phyloP scores from a whole-genome alignment of 2,113 vertebrate species.

The Mesocricetus auratus region DNA sequence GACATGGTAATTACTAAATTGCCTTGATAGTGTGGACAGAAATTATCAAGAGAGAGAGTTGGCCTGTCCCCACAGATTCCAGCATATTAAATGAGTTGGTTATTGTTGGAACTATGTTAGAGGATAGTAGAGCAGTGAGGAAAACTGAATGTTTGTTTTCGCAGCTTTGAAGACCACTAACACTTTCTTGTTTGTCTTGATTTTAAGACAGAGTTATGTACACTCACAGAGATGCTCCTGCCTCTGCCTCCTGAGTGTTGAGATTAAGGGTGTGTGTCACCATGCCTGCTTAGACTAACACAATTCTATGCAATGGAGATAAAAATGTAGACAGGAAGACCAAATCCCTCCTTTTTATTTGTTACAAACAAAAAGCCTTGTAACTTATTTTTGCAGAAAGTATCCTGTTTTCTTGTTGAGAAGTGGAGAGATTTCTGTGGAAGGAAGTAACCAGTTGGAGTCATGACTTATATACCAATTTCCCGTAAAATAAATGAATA shows the following conservation, averaged over 20 bases:
- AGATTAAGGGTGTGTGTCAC: background rate
- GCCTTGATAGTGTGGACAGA: background rate
- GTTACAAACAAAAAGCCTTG: background rate
- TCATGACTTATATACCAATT: background rate
- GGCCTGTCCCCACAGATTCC: background rate
- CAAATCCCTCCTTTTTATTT: background rate
- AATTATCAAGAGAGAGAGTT: background rate
- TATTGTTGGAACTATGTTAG: background rate
- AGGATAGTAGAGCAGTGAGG: background rate
- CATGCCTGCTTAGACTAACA: background rate
- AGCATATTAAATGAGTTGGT: background rate
- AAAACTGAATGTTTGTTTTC: background rate
- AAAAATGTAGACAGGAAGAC: background rate
- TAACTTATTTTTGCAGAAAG: constrained; percentile 12
- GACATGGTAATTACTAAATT: background rate
- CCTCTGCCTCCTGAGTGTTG: background rate
- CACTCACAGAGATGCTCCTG: background rate
- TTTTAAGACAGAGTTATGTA: background rate
- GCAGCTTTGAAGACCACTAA: background rate
- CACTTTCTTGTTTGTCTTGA: background rate
- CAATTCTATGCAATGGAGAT: background rate
- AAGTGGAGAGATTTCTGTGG: background rate
- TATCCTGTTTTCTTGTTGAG: constrained; percentile 7
- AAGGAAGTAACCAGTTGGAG: background rate
- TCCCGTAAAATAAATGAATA: constrained; percentile 37